Percentiles rank a stretch among this genome's conserved stretches.
phyloP scores from a whole-genome alignment of 2,113 vertebrate species.

The Marmota monax region DNA sequence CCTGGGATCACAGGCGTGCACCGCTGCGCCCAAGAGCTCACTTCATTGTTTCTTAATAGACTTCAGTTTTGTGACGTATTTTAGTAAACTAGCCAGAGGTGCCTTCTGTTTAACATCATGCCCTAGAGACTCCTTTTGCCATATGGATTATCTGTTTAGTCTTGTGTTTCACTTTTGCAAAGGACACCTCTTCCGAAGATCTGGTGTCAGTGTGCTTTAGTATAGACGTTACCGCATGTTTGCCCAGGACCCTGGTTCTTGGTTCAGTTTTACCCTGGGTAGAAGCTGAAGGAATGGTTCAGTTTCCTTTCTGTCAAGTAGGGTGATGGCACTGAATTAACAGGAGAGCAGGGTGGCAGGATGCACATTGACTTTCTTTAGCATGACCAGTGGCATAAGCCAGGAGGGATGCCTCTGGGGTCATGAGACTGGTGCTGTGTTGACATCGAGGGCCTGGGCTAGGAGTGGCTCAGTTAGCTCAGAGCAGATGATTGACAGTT shows the following conservation, averaged over 20 bases:
- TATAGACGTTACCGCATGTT: neutral
- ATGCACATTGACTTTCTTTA: accelerated
- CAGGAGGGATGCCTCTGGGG: accelerated
- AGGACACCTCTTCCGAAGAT: neutral
- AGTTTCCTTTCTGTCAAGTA: neutral
- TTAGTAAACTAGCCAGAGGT: neutral
- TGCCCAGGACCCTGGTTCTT: neutral
- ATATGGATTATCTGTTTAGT: neutral
- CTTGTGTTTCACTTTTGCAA: neutral
- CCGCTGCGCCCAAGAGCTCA: too few relatives aligned
- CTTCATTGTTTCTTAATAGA: too few relatives aligned
- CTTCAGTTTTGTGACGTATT: neutral
- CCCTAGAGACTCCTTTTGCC: neutral
- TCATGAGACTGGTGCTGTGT: accelerated
- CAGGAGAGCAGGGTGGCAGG: accelerated
- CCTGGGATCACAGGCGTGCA: neutral
- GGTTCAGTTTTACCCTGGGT: neutral
- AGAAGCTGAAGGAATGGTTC: neutral
- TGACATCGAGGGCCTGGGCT: accelerated
- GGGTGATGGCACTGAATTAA: accelerated
- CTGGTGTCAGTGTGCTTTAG: accelerated
- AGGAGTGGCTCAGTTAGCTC: accelerated
- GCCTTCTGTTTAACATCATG: neutral
- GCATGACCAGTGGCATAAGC: accelerated
- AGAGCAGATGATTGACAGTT: neutral